Conservation (phyloP, 2,797 vertebrate genomes). For the Staurois parvus region DNA sequence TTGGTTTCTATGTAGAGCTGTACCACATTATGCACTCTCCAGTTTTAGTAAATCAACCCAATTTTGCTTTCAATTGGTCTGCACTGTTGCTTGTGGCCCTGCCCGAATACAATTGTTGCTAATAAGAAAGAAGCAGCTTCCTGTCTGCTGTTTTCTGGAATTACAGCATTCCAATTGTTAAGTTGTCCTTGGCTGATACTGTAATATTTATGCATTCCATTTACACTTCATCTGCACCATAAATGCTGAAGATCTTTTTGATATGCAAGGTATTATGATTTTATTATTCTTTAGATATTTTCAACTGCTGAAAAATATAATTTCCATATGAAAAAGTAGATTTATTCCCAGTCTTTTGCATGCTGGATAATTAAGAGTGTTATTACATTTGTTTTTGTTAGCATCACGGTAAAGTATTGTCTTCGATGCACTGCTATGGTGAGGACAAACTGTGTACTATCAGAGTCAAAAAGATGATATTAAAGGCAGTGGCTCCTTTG, state of each 20-base stretch:
- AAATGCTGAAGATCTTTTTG: slow-evolving; percentile 76
- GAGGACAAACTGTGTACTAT: no score
- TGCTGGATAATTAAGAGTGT: not conserved
- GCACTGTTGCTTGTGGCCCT: not conserved
- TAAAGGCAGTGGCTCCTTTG: no score
- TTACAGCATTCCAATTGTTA: not conserved
- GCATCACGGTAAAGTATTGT: not conserved
- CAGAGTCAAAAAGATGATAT: no score
- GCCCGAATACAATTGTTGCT: not conserved
- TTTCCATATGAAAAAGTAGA: not conserved
- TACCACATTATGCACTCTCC: no score
- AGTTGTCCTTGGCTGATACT: not conserved
- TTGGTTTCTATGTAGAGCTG: no score
- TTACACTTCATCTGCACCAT: slow-evolving; percentile 73
- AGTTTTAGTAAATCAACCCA: no score
- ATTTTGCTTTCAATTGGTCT: not conserved
- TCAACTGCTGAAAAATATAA: not conserved
- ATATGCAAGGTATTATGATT: slow-evolving; percentile 82
- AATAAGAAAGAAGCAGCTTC: not conserved
- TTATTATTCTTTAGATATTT: not conserved
- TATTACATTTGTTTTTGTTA: not conserved
- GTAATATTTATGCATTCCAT: slow-evolving; percentile 71
- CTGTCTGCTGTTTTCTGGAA: not conserved
- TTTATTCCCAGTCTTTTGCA: not conserved
- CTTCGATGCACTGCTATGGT: no score